Conservation (phyloP, 2,888 invertebrate genomes). For the Cheilosia vernalis region DNA sequence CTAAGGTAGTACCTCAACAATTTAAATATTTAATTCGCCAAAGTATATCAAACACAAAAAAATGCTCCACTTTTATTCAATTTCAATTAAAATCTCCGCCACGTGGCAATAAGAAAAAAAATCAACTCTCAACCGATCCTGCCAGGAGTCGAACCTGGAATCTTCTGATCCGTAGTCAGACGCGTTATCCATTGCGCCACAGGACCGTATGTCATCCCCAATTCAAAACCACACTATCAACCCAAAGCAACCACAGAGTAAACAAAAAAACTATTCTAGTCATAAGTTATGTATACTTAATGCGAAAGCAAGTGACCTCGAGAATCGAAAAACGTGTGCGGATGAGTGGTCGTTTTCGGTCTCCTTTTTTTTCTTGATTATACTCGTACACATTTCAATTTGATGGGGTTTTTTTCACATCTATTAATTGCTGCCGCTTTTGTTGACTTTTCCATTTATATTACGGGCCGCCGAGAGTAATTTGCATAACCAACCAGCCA, state of each 20-base stretch:
- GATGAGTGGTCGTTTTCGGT: conserved; percentile 8
- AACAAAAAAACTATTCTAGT: not conserved
- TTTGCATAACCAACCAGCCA: conserved; percentile 59
- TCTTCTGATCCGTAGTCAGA: conserved; percentile 75
- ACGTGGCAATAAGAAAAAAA: not conserved
- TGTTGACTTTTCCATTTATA: conserved; percentile 39
- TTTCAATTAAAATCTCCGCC: too few relatives aligned
- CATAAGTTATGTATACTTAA: conserved; percentile 1
- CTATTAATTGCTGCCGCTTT: conserved; percentile 51
- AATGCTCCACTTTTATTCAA: too few relatives aligned
- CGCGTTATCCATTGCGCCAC: conserved; percentile 75
- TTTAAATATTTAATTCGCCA: too few relatives aligned
- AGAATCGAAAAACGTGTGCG: conserved; percentile 9
- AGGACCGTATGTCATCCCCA: conserved; percentile 35
- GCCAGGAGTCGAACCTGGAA: conserved; percentile 75
- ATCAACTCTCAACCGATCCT: conserved; percentile 50
- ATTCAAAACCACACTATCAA: not conserved
- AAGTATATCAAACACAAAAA: too few relatives aligned
- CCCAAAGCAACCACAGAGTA: not conserved
- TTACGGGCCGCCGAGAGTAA: conserved; percentile 42
- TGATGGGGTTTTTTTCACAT: conserved; percentile 25
- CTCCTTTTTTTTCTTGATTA: not conserved
- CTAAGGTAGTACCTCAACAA: too few relatives aligned
- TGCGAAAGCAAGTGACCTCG: conserved; percentile 41
- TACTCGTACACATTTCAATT: conserved; percentile 2